These are phyloP conservation scores for Strigamia crassipes DNA, from an alignment of 2,888 invertebrate species.

Conservation along the genomic window DNA sequence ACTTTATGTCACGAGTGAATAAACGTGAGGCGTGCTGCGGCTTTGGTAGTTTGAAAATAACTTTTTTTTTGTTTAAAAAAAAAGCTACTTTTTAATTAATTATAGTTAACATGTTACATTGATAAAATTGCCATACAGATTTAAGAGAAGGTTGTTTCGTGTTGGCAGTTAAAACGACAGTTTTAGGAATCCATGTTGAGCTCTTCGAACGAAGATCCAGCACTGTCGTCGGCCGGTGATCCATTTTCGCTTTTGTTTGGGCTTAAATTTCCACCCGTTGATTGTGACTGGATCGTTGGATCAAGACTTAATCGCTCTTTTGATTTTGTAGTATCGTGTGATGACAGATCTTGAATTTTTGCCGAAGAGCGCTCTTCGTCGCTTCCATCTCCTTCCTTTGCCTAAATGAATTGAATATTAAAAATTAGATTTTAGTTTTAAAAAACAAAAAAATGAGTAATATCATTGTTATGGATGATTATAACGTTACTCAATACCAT, in stretches of 20 bases:
- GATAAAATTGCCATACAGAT: constrained; percentile 17
- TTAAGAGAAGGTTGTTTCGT: neutral
- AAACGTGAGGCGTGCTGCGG: neutral
- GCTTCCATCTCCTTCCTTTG: constrained; percentile 33
- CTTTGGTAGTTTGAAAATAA: constrained; percentile 1
- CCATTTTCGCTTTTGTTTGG: constrained; percentile 46
- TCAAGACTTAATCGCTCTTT: neutral
- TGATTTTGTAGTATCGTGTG: neutral
- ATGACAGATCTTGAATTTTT: constrained; percentile 8
- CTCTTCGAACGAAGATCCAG: constrained; percentile 53
- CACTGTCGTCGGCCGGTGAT: constrained; percentile 51
- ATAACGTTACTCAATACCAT: too few species aligned
- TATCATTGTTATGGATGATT: too few species aligned
- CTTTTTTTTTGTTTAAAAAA: constrained; percentile 2
- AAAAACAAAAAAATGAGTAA: too few species aligned
- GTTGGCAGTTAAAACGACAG: neutral
- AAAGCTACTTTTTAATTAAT: constrained; percentile 4
- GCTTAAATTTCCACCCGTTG: constrained; percentile 46
- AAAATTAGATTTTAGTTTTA: neutral
- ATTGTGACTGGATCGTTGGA: neutral
- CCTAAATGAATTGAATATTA: neutral
- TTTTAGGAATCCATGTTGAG: constrained; percentile 51
- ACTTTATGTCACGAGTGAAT: neutral
- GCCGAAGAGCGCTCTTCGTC: constrained; percentile 30
- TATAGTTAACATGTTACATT: neutral